Base-by-base conservation (phyloP, 2,113 vertebrate species). In the Nettapus auritus region DNA sequence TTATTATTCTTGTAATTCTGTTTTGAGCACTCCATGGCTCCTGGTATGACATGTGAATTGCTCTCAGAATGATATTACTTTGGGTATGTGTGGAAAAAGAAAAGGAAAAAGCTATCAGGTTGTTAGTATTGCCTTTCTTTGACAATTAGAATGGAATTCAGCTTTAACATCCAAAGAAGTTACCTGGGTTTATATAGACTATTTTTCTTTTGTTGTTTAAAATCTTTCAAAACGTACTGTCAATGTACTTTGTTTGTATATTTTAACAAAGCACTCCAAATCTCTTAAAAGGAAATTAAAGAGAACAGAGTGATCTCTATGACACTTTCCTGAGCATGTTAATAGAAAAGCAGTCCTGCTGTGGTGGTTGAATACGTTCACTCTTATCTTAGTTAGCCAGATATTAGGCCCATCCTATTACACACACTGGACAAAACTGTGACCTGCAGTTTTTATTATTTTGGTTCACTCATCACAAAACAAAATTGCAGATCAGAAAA, bases 1-100 rank as follows among this genome's bases (percentile, higher is more conserved):
- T 89, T 53, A 86, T 36, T 92, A 26, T 75, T 94, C 66, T 91
- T 92, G 63, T 34, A 29, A 46, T 48, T 75, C 48, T 75, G 70
- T 93, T 96, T 86, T 89, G 19, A 66, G 73, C 38, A 88, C 59
- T 90, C 34, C 53, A 50, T 33, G 17, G 78, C 50, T 94, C 31
- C 69, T 92, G 31, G 26, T 70, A 53, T 70, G 46, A 86, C 48
- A 92, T 29, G 17, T 68, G 66, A 90, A 86, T 88, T 93, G 52
- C 36, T 93, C 56, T 94, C 86, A 92, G 88, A 83, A 90, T 64
- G 33, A 6, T 86, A 19, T 83, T 94, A 84, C 34, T 60, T 82
- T 62, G 48, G 2, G 3, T 44, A 85, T 31, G 9, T 1, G 0
- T 34, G 13, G 14, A 75, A 88, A 77, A 11, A 74, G 4, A 89